Evolutionary conservation across 2,888 invertebrate genomes (phyloP).

Genomic region (Notodonta ziczac): DNA sequence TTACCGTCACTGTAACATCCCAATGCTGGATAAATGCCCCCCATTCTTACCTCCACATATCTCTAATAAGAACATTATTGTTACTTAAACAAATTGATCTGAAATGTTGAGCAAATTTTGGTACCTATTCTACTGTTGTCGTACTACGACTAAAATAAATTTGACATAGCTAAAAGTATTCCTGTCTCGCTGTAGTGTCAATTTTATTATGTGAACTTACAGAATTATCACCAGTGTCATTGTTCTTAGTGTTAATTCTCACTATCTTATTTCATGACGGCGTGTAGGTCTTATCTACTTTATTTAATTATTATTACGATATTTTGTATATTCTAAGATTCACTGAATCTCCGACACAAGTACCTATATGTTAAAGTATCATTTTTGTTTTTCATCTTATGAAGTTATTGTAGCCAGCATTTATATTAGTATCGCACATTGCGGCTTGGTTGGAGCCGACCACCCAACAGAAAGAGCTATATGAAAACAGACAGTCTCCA

Average conservation of each 20-base stretch:
- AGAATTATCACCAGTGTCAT: neutral
- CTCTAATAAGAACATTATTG: no score
- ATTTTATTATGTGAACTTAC: no score
- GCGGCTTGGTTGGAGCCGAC: no score
- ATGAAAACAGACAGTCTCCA: neutral
- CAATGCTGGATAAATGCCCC: no score
- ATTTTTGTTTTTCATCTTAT: conserved; percentile 23
- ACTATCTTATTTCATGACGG: conserved; percentile 12
- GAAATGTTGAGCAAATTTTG: no score
- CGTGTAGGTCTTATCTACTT: conserved; percentile 19
- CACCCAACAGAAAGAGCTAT: neutral
- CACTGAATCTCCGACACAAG: conserved; percentile 45
- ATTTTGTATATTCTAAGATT: conserved; percentile 37
- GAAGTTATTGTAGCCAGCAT: conserved; percentile 23
- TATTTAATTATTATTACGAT: neutral
- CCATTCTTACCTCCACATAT: no score
- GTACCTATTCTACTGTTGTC: no score
- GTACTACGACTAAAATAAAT: neutral
- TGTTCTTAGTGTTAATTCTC: conserved; percentile 13
- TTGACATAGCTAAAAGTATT: neutral
- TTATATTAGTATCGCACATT: conserved; percentile 5
- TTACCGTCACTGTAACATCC: no score
- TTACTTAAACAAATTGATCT: no score
- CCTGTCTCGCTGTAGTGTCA: neutral
- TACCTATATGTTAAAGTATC: conserved; percentile 16